Evolutionary conservation across 2,797 vertebrate species (phyloP).

Genomic region (Trichosurus vulpecula): DNA sequence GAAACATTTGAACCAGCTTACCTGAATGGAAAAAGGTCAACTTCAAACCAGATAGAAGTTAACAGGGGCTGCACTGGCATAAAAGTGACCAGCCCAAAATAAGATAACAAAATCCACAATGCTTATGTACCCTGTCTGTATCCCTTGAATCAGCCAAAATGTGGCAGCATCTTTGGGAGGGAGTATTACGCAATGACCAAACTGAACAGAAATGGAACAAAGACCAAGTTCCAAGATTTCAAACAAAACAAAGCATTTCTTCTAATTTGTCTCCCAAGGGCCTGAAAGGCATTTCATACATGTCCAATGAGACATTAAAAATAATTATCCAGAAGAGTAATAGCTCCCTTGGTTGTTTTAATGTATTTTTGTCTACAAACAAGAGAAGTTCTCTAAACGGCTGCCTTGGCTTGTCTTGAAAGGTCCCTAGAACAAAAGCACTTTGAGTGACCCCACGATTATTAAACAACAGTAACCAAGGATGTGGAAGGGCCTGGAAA

Average conservation of each 20-base stretch:
- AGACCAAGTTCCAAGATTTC: conserved; percentile 79
- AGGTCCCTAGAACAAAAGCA: conserved; percentile 87
- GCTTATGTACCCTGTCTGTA: conserved; percentile 29
- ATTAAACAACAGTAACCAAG: conserved; percentile 82
- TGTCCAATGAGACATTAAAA: conserved; percentile 88
- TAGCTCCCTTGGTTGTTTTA: conserved; percentile 90
- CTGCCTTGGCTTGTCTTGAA: conserved; percentile 87
- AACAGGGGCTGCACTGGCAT: conserved; percentile 40
- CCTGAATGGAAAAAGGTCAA: conserved; percentile 18
- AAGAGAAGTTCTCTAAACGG: conserved; percentile 90
- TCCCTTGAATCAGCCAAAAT: conserved; percentile 58
- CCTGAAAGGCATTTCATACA: conserved; percentile 86
- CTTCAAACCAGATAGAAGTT: background rate
- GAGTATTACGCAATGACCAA: conserved; percentile 80
- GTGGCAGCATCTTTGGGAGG: conserved; percentile 70
- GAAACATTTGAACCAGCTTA: conserved; percentile 29
- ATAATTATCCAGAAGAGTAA: conserved; percentile 88
- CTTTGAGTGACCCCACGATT: conserved; percentile 84
- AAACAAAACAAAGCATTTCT: conserved; percentile 78
- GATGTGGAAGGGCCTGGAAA: conserved; percentile 75
- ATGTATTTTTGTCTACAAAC: conserved; percentile 91
- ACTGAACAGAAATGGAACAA: conserved; percentile 79
- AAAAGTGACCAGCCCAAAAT: conserved; percentile 3
- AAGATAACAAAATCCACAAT: conserved; percentile 58
- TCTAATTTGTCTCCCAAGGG: conserved; percentile 84